phyloP scores from a whole-genome alignment of 2,888 invertebrate species.

The Euspilapteryx auroguttella region DNA sequence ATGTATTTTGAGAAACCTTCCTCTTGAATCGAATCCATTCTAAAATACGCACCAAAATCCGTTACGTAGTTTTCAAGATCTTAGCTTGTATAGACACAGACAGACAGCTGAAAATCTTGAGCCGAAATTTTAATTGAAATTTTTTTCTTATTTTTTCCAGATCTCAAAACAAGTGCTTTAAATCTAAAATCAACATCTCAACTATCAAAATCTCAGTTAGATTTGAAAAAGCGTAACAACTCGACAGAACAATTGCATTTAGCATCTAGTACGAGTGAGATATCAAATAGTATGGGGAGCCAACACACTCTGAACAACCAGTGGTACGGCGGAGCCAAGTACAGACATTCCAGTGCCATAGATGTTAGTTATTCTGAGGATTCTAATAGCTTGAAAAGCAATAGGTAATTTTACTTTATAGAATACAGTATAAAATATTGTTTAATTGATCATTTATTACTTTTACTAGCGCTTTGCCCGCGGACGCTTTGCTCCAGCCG shows the following conservation, averaged over 20 bases:
- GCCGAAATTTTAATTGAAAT: no score
- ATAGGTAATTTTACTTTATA: conserved; percentile 36
- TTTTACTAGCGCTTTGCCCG: no score
- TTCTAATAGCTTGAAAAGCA: conserved; percentile 68
- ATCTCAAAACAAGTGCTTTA: no score
- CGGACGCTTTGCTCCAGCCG: no score
- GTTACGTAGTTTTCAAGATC: no score
- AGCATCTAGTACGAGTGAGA: conserved; percentile 20
- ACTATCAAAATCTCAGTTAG: no score
- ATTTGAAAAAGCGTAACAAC: conserved; percentile 59
- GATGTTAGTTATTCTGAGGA: conserved; percentile 67
- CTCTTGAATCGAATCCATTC: no score
- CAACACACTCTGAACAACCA: conserved; percentile 39
- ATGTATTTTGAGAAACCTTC: no score
- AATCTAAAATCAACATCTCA: conserved; percentile 35
- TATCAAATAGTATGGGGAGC: conserved; percentile 45
- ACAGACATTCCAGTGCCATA: conserved; percentile 41
- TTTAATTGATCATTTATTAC: neutral
- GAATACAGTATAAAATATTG: neutral
- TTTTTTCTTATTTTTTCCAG: no score
- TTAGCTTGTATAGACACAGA: no score
- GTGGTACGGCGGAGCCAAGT: conserved; percentile 33
- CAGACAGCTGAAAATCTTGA: no score
- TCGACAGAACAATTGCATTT: conserved; percentile 40
- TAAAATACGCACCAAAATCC: no score